phyloP scores from a whole-genome alignment of 2,888 invertebrate species.

The Hecatera dysodea region DNA sequence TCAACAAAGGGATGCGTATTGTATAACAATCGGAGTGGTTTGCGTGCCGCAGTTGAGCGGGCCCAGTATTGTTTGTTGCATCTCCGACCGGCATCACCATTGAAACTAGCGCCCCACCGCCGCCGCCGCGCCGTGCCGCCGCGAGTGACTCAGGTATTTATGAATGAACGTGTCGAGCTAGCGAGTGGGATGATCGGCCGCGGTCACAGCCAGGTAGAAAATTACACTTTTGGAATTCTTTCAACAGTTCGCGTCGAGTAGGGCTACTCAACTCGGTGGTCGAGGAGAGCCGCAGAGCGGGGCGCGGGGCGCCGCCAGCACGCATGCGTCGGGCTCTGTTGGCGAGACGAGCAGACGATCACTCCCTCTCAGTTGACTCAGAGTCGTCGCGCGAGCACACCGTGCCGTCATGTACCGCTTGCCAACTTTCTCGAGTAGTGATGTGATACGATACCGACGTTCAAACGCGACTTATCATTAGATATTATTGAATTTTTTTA shows the following conservation, averaged over 20 bases:
- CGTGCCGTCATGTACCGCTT: conserved; percentile 92
- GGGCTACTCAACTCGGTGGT: conserved; percentile 85
- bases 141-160: conserved; percentile 86
- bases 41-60: conserved; percentile 77
- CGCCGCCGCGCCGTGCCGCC: conserved; percentile 58
- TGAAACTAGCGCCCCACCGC: conserved; percentile 74
- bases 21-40: conserved; percentile 83
- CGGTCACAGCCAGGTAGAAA: conserved; percentile 89
- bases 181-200: conserved; percentile 83
- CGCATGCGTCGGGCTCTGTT: conserved; percentile 88
- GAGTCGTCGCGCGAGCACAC: conserved; percentile 85
- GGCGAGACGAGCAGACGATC: conserved; percentile 85
- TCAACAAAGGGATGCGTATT: conserved; percentile 83
- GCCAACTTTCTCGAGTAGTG: conserved; percentile 90
- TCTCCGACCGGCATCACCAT: conserved; percentile 70
- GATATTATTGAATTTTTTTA: conserved; percentile 71
- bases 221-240: conserved; percentile 90
- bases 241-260: conserved; percentile 86
- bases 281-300: conserved; percentile 90
- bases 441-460: conserved; percentile 88
- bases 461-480: conserved; percentile 75
- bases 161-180: conserved; percentile 89
- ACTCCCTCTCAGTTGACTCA: conserved; percentile 88
- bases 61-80: conserved; percentile 75
- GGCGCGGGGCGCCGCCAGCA: conserved; percentile 85